Conservation (phyloP, 1,140 invertebrate species). For the Drosophila leontia region DNA sequence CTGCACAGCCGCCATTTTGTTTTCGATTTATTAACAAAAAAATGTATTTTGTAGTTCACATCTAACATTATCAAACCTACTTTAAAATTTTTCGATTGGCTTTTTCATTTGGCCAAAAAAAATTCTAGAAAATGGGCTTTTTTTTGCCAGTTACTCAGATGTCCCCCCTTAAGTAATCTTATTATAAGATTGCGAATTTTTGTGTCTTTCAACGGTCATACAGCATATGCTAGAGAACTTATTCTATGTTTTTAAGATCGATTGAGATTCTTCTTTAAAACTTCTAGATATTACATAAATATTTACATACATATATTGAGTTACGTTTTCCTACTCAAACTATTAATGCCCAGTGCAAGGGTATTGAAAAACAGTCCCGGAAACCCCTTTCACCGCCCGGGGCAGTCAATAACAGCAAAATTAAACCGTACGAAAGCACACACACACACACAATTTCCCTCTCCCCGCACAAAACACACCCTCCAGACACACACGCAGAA, state of each 20-base stretch:
- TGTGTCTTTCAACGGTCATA: background rate
- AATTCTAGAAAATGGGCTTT: no score
- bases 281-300: no score
- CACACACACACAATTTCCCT: slow-evolving; percentile 35
- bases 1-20: no score
- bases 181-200: background rate
- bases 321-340: background rate
- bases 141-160: no score
- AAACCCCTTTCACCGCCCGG: slow-evolving; percentile 57
- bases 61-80: no score
- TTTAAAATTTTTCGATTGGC: no score
- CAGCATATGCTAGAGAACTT: background rate
- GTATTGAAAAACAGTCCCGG: slow-evolving; percentile 27
- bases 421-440: slow-evolving; percentile 74
- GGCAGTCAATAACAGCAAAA: slow-evolving; percentile 80
- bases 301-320: no score
- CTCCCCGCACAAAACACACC: slow-evolving; percentile 14
- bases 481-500: slow-evolving; percentile 3
- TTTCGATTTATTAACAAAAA: no score
- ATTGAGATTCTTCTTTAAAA: background rate
- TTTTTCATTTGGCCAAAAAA: no score
- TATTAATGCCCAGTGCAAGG: slow-evolving; percentile 3
- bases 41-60: no score
- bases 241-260: background rate
- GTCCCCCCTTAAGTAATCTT: background rate